phyloP scores from a whole-genome alignment of 2,113 vertebrate species.

The Ellobius talpinus region DNA sequence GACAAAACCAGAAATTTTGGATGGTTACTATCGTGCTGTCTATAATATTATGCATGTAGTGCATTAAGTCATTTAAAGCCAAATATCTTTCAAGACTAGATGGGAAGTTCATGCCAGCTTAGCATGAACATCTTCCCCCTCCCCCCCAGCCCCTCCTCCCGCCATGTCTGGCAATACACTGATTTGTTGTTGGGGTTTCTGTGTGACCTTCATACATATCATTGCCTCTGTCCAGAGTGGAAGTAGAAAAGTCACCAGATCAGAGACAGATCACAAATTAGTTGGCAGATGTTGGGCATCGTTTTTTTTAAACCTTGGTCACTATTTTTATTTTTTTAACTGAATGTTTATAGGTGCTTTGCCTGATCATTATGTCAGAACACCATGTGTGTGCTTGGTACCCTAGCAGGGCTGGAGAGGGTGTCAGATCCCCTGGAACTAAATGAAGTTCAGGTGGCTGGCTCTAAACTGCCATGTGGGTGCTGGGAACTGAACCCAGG shows the following conservation, averaged over 20 bases:
- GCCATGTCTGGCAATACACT: neutral
- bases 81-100: neutral
- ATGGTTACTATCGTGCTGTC: neutral
- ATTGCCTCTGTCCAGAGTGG: neutral
- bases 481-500: neutral
- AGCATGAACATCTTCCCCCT: accelerated
- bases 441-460: too few species aligned
- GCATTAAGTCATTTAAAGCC: neutral
- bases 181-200: neutral
- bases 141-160: too few species aligned
- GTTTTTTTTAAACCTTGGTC: too few species aligned
- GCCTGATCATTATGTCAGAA: neutral
- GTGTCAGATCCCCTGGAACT: neutral
- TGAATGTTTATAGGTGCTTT: neutral
- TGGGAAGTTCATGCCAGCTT: neutral
- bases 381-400: neutral
- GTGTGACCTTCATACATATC: neutral
- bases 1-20: neutral
- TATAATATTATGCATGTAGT: neutral
- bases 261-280: neutral
- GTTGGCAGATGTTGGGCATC: too few species aligned
- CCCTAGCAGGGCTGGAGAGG: neutral
- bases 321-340: neutral
- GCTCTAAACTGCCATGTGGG: neutral
- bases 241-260: neutral